phyloP scores from a whole-genome alignment of 2,113 vertebrate genomes.

The Lathamus discolor region DNA sequence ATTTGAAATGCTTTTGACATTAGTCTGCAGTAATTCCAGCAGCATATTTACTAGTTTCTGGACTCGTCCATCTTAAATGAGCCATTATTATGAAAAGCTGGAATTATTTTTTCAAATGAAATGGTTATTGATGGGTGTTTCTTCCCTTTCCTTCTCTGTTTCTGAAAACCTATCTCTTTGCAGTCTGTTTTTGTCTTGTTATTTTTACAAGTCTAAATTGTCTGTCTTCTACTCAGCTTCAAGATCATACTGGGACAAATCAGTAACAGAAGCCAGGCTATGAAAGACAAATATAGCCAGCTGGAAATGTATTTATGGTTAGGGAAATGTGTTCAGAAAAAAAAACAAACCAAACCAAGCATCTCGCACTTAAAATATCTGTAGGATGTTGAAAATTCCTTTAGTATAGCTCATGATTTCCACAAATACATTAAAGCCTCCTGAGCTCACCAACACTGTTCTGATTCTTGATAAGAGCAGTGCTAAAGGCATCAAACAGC shows the following conservation, averaged over 20 bases:
- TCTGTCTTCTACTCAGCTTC: background rate
- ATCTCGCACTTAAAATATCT: background rate
- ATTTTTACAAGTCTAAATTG: background rate
- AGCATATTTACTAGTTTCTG: background rate
- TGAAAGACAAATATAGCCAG: background rate
- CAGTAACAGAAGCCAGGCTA: conserved; percentile 7
- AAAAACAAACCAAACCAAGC: background rate
- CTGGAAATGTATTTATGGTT: conserved; percentile 34
- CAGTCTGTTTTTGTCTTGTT: conserved; percentile 17
- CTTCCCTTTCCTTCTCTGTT: background rate
- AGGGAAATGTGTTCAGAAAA: background rate
- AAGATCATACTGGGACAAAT: conserved; percentile 19
- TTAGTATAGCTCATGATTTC: background rate
- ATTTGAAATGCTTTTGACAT: background rate
- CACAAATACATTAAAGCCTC: background rate
- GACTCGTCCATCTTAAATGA: background rate
- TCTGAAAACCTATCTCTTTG: background rate
- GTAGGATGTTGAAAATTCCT: conserved; percentile 4
- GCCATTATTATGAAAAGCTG: background rate
- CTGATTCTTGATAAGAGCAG: background rate
- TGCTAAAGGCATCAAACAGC: background rate
- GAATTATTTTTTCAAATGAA: background rate
- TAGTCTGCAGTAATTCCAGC: background rate
- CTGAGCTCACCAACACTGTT: background rate
- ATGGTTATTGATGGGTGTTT: background rate